Percentiles rank a stretch among this genome's conserved stretches.
Evolutionary conservation across 2,797 vertebrate species (phyloP).

Genomic region (Eupleurogrammus muticus): DNA sequence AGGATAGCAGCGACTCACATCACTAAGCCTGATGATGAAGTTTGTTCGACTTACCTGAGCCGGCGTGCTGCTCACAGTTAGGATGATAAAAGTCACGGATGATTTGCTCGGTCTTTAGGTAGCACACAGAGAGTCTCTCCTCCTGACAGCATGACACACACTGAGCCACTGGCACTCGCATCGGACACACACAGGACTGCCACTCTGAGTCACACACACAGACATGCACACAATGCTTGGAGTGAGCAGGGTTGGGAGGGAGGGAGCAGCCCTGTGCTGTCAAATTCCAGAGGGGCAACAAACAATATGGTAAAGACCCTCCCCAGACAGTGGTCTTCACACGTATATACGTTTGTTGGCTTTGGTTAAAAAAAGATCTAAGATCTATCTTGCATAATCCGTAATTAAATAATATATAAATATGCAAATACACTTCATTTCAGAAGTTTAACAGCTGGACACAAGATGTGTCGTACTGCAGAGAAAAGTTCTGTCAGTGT

Average conservation of each 20-base stretch:
- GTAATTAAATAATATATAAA: no score
- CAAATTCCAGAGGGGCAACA: slow-evolving; percentile 72
- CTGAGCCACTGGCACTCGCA: slow-evolving; percentile 65
- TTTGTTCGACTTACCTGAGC: slow-evolving; percentile 62
- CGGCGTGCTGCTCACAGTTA: slow-evolving; percentile 14
- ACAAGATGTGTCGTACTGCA: no score
- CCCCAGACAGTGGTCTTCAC: no score
- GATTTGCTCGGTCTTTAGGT: slow-evolving; percentile 33
- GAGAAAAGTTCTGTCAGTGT: no score
- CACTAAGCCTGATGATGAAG: neutral
- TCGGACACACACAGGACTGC: slow-evolving; percentile 55
- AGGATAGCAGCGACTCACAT: neutral
- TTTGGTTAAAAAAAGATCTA: no score
- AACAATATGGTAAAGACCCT: slow-evolving; percentile 17
- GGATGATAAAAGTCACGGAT: slow-evolving; percentile 28
- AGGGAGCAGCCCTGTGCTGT: slow-evolving; percentile 62
- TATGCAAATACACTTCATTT: no score
- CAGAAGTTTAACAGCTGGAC: no score
- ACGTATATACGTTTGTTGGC: no score
- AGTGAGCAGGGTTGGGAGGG: slow-evolving; percentile 57
- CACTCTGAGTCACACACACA: slow-evolving; percentile 66
- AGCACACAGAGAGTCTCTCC: slow-evolving; percentile 44
- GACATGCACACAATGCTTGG: slow-evolving; percentile 53
- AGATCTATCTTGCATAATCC: no score
- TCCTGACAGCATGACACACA: slow-evolving; percentile 62